A percentile compares a stretch with the other conserved stretches of the same genome.
phyloP scores from a whole-genome alignment of 1,140 invertebrate genomes.

The Brachionus calyciflorus region DNA sequence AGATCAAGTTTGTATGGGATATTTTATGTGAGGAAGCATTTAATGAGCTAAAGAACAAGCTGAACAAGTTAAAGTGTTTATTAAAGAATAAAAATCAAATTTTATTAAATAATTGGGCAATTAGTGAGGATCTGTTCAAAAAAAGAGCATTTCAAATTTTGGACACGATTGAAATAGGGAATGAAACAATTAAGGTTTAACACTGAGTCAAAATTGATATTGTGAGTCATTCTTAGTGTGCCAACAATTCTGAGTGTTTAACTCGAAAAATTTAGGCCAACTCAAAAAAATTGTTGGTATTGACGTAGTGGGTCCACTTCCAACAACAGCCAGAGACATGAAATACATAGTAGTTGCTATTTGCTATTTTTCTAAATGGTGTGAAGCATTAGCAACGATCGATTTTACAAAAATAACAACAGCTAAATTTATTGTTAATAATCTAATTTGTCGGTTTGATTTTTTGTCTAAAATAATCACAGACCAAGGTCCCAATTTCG shows the following conservation, averaged over 20 bases:
- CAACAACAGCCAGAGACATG: slow-evolving; percentile 32
- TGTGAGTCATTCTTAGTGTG: no score
- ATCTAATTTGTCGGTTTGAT: no score
- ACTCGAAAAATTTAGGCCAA: no score
- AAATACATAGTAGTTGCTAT: slow-evolving; percentile 48
- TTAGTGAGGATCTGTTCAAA: no score
- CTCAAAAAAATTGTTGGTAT: slow-evolving; percentile 3
- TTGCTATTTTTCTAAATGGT: slow-evolving; percentile 51
- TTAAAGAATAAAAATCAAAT: no score
- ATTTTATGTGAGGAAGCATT: background rate
- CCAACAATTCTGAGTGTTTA: no score
- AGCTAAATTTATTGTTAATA: background rate
- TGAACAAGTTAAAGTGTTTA: background rate
- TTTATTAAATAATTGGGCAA: no score
- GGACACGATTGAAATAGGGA: no score
- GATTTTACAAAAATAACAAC: background rate
- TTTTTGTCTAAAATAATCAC: background rate
- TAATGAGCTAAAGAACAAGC: background rate
- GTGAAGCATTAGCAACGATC: slow-evolving; percentile 42
- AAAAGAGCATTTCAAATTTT: no score
- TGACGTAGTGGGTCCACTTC: slow-evolving; percentile 48
- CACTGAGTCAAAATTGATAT: no score
- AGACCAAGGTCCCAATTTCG: slow-evolving; percentile 49
- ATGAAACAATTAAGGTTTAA: background rate
- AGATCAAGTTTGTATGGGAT: slow-evolving; percentile 50